Evolutionary conservation across 2,113 vertebrate genomes (phyloP), one percentile per base, ranked within the genome.

Genomic region (Lagopus leucura): DNA sequence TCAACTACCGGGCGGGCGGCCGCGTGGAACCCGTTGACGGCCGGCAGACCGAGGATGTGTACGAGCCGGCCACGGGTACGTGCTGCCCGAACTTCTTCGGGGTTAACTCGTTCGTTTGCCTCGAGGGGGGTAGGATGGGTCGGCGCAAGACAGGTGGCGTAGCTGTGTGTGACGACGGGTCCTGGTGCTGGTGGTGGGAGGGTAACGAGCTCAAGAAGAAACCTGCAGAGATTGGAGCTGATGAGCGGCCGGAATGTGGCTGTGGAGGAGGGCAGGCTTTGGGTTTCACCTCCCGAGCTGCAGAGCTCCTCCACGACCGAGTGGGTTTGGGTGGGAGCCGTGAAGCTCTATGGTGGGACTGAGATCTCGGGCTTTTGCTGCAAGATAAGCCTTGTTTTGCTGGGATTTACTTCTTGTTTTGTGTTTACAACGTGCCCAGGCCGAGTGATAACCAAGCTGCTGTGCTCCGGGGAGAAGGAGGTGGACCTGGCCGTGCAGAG

Each of bases 1-100:
- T 99, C 63, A 99, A 99, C 79, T 99, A 98, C 97, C 98, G 99
- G 93, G 97, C 75, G 8, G 99, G 99, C 2, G 76, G 70, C 73
- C 97, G 99, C 50, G 97, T 98, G 36, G 96, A 98, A 32, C 98
- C 98, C 2, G 85, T 67, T 2, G 97, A 98, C 38, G 69, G 96
- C 30, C 97, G 96, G 2, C 97, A 97, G 92, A 66, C 89, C 0
- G 98, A 99, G 92, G 97, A 98, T 11, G 98, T 99, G 4, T 99
- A 98, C 13, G 99, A 99, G 75, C 99, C 99, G 1, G 98, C 99
- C 27, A 99, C 99, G 17, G 99, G 38, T 54, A 54, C 27, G 52
- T 54, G 52, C 14, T 17, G 48, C 6, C 52, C 15, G 52, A 50
- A 50, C 48, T 25, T 25, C 22, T 24, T 15, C 52, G 52, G 52